A percentile compares a stretch with the other conserved stretches of the same genome.
Evolutionary conservation across 2,888 invertebrate genomes (phyloP).

Genomic region (Syrista parreyssii): DNA sequence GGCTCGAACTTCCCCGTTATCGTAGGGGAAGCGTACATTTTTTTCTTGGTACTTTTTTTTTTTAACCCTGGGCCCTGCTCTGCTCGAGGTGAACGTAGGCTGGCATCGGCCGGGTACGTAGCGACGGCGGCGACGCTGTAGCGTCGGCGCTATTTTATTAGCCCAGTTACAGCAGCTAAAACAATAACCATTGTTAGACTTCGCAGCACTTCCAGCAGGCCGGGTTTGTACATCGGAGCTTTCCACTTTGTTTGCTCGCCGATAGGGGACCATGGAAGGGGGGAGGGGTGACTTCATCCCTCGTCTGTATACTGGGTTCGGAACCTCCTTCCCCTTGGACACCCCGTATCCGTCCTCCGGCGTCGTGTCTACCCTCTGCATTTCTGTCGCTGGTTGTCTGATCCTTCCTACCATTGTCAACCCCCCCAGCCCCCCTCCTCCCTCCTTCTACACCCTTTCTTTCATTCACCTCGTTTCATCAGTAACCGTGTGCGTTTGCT

Average conservation of each 20-base stretch:
- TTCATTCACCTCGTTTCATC: too few species aligned
- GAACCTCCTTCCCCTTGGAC: too few species aligned
- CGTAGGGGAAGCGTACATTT: too few species aligned
- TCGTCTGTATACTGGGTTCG: neutral
- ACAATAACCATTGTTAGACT: slow-evolving; percentile 51
- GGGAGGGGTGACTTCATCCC: neutral
- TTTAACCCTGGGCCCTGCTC: neutral
- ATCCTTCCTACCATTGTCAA: neutral
- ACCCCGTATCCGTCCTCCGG: too few species aligned
- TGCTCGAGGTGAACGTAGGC: neutral
- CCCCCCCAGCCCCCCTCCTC: neutral
- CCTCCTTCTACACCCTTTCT: too few species aligned
- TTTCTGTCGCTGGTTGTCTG: slow-evolving; percentile 11
- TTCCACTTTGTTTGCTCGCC: slow-evolving; percentile 27
- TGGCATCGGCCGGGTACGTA: neutral
- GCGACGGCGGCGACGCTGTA: neutral
- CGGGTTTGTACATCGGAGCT: slow-evolving; percentile 29
- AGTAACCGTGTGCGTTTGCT: neutral
- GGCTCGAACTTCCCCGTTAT: too few species aligned
- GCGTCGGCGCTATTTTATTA: slow-evolving; percentile 37
- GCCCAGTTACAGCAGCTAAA: slow-evolving; percentile 39
- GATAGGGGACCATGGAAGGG: slow-evolving; percentile 14
- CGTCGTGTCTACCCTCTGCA: slow-evolving; percentile 1
- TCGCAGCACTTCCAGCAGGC: slow-evolving; percentile 26
- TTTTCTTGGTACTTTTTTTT: too few species aligned